A percentile compares a stretch with the other conserved stretches of the same genome.
Conservation (phyloP, 2,888 invertebrate species). For the Euspilapteryx auroguttella region DNA sequence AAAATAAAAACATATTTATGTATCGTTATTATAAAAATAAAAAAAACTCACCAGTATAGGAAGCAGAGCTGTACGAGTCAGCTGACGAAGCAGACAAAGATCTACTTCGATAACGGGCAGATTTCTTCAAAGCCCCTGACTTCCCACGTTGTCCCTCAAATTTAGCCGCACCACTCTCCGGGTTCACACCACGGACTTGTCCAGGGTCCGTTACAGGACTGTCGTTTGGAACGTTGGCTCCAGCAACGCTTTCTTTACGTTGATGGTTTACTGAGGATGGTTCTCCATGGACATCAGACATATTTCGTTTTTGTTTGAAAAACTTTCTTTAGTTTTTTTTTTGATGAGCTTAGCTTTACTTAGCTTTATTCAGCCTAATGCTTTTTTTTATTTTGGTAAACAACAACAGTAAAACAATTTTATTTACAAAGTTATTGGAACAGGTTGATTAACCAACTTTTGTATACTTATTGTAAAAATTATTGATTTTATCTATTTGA, state of each 20-base stretch:
- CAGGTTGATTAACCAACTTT: too few species aligned
- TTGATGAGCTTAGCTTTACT: too few species aligned
- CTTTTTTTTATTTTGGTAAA: too few species aligned
- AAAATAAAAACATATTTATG: too few species aligned
- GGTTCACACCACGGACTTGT: constrained; percentile 46
- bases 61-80: constrained; percentile 89
- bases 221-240: constrained; percentile 64
- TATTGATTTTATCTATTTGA: constrained; percentile 1
- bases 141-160: constrained; percentile 48
- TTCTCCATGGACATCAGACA: constrained; percentile 45
- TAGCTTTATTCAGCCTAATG: too few species aligned
- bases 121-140: constrained; percentile 83
- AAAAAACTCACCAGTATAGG: constrained; percentile 64
- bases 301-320: too few species aligned
- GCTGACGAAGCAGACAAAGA: constrained; percentile 93
- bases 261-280: constrained; percentile 16
- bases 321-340: too few species aligned
- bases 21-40: too few species aligned
- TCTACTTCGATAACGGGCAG: constrained; percentile 84
- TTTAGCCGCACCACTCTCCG: constrained; percentile 35
- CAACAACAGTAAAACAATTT: too few species aligned
- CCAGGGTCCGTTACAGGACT: constrained; percentile 79
- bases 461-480: neutral
- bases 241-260: constrained; percentile 39
- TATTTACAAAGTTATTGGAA: too few species aligned